These are phyloP conservation scores for Sternotherus odoratus DNA, from an alignment of 2,797 vertebrate species.

Conservation along the genomic window DNA sequence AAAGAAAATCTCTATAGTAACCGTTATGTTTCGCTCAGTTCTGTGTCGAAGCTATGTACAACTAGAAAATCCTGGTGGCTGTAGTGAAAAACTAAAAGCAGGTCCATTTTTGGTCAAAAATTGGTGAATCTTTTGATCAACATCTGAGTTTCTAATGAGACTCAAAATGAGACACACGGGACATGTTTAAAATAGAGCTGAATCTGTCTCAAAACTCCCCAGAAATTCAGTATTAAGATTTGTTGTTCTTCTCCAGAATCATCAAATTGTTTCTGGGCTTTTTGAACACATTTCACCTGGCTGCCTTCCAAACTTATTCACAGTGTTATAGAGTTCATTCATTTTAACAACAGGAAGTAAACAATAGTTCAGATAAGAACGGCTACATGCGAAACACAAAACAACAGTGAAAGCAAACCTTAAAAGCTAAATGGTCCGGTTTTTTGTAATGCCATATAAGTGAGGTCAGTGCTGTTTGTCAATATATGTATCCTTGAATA, in stretches of 20 bases:
- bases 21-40: background rate
- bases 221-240: background rate
- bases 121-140: background rate
- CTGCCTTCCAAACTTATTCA: background rate
- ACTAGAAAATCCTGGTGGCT: background rate
- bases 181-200: background rate
- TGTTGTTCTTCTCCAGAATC: background rate
- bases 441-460: background rate
- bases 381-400: background rate
- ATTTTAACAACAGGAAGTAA: conserved; percentile 46
- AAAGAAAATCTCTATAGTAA: background rate
- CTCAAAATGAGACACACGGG: background rate
- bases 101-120: background rate
- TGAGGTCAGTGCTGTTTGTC: background rate
- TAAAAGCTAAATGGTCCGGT: background rate
- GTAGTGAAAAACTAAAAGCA: background rate
- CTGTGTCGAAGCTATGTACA: fast-evolving
- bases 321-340: background rate
- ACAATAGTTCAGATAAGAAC: conserved; percentile 20
- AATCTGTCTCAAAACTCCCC: background rate
- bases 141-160: background rate
- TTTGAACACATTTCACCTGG: background rate
- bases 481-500: conserved; percentile 22
- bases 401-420: conserved; percentile 31
- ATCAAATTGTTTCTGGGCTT: background rate